Evolutionary conservation across 2,113 vertebrate species (phyloP).

Genomic region (Hippocampus mohnikei): DNA sequence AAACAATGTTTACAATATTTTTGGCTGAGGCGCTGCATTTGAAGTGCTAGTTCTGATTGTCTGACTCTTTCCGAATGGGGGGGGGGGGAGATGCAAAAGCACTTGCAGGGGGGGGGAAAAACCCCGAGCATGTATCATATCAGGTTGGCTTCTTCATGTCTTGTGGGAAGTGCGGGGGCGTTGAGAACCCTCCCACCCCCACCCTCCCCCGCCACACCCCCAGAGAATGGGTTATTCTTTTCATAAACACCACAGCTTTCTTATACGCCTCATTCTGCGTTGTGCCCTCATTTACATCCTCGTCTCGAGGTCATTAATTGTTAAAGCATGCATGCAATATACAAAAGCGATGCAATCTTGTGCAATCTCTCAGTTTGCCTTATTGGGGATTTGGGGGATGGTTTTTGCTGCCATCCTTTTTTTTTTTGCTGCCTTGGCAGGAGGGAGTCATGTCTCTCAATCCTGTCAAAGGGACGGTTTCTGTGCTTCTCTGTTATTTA

Average conservation of each 20-base stretch:
- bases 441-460: too few relatives aligned
- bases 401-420: too few relatives aligned
- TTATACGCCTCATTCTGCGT: background rate
- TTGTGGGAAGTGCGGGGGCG: constrained; percentile 25
- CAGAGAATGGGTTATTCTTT: constrained; percentile 22
- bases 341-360: background rate
- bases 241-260: constrained; percentile 1
- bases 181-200: background rate
- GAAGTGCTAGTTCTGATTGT: background rate
- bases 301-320: background rate
- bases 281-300: background rate
- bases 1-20: background rate
- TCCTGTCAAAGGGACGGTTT: too few relatives aligned
- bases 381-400: constrained; percentile 13
- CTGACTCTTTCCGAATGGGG: too few relatives aligned
- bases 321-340: constrained; percentile 6
- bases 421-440: too few relatives aligned
- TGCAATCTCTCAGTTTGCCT: constrained; percentile 11
- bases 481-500: too few relatives aligned
- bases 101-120: background rate
- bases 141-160: constrained; percentile 11
- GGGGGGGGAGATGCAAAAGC: background rate
- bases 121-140: constrained; percentile 7
- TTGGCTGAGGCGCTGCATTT: background rate
- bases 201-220: background rate